A percentile compares a stretch with the other conserved stretches of the same genome.
These are phyloP conservation scores for Ormyrus nitidulus DNA, from an alignment of 2,888 invertebrate species.

Conservation along the genomic window DNA sequence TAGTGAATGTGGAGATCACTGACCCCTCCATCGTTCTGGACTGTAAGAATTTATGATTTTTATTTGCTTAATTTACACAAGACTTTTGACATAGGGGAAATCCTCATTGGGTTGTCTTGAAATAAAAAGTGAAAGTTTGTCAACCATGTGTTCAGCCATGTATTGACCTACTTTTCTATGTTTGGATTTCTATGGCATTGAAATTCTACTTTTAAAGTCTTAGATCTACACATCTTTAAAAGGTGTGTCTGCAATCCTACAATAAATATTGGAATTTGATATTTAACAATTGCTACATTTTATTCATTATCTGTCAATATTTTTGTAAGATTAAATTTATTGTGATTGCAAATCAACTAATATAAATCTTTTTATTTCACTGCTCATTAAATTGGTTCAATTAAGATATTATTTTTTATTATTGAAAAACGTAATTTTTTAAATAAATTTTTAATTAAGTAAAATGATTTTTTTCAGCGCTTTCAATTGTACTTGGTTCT, in stretches of 20 bases:
- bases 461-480: conserved; percentile 76
- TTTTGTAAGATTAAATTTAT: too few species aligned
- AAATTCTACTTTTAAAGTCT: conserved; percentile 47
- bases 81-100: conserved; percentile 2
- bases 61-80: conserved; percentile 30
- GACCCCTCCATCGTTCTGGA: conserved; percentile 84
- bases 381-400: too few species aligned
- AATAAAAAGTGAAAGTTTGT: conserved; percentile 59
- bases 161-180: conserved; percentile 61
- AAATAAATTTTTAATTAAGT: conserved; percentile 9
- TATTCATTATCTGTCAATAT: background rate
- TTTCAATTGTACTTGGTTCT: conserved; percentile 84
- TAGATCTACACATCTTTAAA: conserved; percentile 28
- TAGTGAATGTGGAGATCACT: conserved; percentile 82
- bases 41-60: conserved; percentile 75
- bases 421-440: background rate
- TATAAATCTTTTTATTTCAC: conserved; percentile 9
- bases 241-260: background rate
- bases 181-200: conserved; percentile 52
- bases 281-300: background rate
- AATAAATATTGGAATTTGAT: too few species aligned
- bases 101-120: conserved; percentile 7
- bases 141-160: conserved; percentile 40
- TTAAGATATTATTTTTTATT: too few species aligned
- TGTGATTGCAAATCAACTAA: background rate